Percentiles rank a stretch among this genome's conserved stretches.
Conservation (phyloP, 2,797 vertebrate species). For the Paedocypris micromegethes region DNA sequence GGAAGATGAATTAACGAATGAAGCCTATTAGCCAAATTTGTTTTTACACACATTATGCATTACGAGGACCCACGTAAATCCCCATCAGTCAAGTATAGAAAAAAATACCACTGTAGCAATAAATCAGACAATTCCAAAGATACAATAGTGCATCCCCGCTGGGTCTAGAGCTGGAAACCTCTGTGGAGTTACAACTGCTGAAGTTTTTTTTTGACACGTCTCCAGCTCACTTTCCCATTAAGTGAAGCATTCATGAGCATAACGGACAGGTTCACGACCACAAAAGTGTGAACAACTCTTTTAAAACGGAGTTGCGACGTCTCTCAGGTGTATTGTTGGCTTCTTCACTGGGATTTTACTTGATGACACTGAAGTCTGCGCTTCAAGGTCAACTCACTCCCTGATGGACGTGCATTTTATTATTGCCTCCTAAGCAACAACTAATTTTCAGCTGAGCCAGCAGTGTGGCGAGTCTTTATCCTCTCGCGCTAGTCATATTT, state of each 20-base stretch:
- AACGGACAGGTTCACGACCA: constrained; percentile 3
- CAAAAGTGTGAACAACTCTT: neutral
- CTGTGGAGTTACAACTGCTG: constrained; percentile 2
- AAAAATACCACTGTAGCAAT: neutral
- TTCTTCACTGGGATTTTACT: constrained; percentile 5
- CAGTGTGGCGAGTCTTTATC: neutral
- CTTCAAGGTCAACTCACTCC: constrained; percentile 8
- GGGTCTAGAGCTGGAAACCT: neutral
- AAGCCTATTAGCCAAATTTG: too few species aligned
- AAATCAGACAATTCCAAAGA: neutral
- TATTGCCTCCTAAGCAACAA: neutral
- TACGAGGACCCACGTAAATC: too few species aligned
- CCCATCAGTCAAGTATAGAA: too few species aligned
- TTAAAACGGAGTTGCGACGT: neutral
- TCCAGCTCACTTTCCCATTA: neutral
- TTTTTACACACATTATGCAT: too few species aligned
- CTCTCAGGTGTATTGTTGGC: neutral
- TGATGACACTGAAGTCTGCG: neutral
- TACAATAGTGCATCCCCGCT: neutral
- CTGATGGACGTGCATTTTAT: neutral
- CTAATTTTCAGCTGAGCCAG: constrained; percentile 7
- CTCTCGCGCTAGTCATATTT: constrained; percentile 2
- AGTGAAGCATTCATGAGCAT: constrained; percentile 7
- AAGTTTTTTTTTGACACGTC: neutral
- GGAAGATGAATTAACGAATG: too few species aligned